Evolutionary conservation across 1,140 invertebrate genomes (phyloP), one percentile per base, ranked within the genome.

Genomic region (Meloidogyne chitwoodi): DNA sequence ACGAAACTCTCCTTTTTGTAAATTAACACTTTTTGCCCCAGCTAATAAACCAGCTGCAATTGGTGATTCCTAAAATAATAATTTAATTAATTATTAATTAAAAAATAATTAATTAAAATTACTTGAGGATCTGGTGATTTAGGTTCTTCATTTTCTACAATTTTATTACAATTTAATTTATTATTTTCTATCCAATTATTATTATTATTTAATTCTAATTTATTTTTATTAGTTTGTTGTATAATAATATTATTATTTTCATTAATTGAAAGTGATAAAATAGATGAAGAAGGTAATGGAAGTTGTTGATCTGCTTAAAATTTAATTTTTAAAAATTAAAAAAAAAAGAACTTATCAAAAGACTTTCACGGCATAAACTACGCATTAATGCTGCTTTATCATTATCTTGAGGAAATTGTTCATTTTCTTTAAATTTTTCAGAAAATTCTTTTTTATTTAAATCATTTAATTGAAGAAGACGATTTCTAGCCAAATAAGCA

Each of bases 31-130:
- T 66, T 85, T 85, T 6, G 71, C 83, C 64, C 82, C 79, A 14
- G 81, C 81, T 12, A 87, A 64, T 41, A 87, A 69, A 22, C 83
- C 84, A 66, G 85, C 75, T 16, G 84, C 84, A 16, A 85, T 83
- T 16, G 85, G 83, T 29, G 84, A 85, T 29, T 87, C 81, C 6
- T 73, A 31, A 27, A 65, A 16, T 2, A 14, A 6, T 16, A 67
- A 8, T 67, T 29, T 11, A 38, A n/a, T 16, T 19, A 66, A 65
- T 12, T 14, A 14, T 12, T 14, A 65, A 65, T 65, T 12, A 27
- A 1, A 12, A 22, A n/a, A 8, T 19, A 8, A 26, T 67, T 34
- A 22, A 67, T 19, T 16, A 27, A 19, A 67, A 67, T 67, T 67
- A 67, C 65, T 10, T 83, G 71, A 2, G 84, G 84, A 78, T 85